Evolutionary conservation across 2,113 vertebrate species (phyloP).

Genomic region (Arenaria interpres): DNA sequence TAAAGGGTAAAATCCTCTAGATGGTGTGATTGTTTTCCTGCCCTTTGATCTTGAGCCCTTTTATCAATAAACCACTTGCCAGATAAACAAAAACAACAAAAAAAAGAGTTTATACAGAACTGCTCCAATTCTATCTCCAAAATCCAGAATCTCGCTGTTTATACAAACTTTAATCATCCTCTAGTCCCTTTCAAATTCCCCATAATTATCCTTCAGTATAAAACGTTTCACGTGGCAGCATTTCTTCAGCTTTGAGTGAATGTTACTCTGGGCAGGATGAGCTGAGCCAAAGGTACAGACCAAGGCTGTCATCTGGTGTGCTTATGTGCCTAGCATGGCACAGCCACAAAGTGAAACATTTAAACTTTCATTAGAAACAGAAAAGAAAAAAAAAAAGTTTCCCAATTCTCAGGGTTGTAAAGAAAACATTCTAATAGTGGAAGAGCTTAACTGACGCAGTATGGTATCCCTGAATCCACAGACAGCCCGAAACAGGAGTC

Average conservation of each 20-base stretch:
- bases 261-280: neutral
- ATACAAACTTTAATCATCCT: constrained; percentile 31
- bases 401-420: neutral
- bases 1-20: neutral
- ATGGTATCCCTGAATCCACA: neutral
- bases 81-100: constrained; percentile 1
- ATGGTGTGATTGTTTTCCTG: neutral
- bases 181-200: constrained; percentile 15
- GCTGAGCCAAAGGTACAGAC: constrained; percentile 25
- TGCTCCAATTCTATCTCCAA: constrained; percentile 9
- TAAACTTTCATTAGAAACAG: constrained; percentile 1
- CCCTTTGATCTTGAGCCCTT: neutral
- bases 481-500: neutral
- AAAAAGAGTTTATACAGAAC: neutral
- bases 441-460: neutral
- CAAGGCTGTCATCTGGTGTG: constrained; percentile 11
- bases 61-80: constrained; percentile 23
- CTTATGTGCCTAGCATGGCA: constrained; percentile 22
- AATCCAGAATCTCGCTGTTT: constrained; percentile 21
- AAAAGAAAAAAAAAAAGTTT: neutral
- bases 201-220: constrained; percentile 19
- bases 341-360: constrained; percentile 19
- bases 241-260: constrained; percentile 26
- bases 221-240: constrained; percentile 32
- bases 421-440: constrained; percentile 7